phyloP scores from a whole-genome alignment of 2,113 vertebrate genomes.

The Fulica atra region DNA sequence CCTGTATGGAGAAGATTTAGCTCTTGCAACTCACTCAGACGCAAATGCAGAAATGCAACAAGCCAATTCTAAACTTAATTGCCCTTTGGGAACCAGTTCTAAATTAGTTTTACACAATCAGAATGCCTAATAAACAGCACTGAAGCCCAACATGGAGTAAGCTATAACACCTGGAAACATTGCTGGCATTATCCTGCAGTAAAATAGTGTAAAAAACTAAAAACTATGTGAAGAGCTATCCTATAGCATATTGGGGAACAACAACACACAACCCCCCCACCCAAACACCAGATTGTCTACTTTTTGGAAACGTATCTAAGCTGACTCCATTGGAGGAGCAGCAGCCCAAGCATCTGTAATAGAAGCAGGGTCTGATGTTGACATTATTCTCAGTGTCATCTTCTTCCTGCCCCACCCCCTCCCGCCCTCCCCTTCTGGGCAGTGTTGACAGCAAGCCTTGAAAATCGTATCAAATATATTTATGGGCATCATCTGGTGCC shows the following conservation, averaged over 20 bases:
- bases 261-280: not conserved
- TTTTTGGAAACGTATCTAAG: constrained; percentile 30
- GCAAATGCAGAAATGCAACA: not conserved
- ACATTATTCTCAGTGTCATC: constrained; percentile 18
- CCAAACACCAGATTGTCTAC: not conserved
- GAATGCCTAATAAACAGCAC: not conserved
- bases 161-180: not conserved
- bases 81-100: not conserved
- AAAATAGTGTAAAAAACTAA: not conserved
- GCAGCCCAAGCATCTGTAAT: not conserved
- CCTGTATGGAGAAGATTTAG: not conserved
- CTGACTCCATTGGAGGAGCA: constrained; percentile 52
- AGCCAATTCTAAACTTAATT: not conserved
- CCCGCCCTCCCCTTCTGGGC: not conserved
- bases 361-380: not conserved
- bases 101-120: not conserved
- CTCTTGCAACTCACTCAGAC: not conserved
- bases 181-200: rapidly evolving
- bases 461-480: constrained; percentile 53
- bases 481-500: not conserved
- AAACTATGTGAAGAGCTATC: not conserved
- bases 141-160: not conserved
- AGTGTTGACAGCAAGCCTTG: constrained; percentile 35
- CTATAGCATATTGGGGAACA: not conserved
- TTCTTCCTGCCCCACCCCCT: not conserved